Evolutionary conservation across 2,888 invertebrate genomes (phyloP), one percentile per base, ranked within the genome.

Genomic region (Meandrusa payeni): DNA sequence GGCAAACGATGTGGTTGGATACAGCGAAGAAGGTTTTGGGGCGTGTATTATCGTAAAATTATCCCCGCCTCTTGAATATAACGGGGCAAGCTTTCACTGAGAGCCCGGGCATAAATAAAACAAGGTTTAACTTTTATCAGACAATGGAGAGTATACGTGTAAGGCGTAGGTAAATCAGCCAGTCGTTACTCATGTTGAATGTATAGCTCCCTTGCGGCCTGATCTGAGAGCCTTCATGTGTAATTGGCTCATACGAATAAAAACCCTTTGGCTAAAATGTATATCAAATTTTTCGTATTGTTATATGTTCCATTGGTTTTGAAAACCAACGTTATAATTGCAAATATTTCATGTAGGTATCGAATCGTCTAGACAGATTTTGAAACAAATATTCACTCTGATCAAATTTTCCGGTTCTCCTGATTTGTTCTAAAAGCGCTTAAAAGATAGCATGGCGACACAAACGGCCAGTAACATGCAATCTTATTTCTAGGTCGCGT

Each of bases 121-220:
- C 27, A 26, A 27, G 13, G 20, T 36, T 42, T 31, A 23, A 24
- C 7, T 42, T 32, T 42, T 34, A 28, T 29, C 36, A 23, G 20
- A 17, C 11, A 19, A 11, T 17, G 13, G 20, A 37, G 3, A 10
- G 12, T 15, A 12, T 27, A 23, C 12, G 11, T 11, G 24, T 40
- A 24, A n/a, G 11, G 36, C 32, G 32, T 42, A 36, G 19, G 22
- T 48, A 40, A 48, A 45, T 48, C 34, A 42, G 22, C 39, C 32
- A 27, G 38, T 34, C 27, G 45, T 45, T 39, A 48, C 36, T 45
- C 41, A 34, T 20, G 27, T 20, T 33, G 24, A 13, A 45, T 27
- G 31, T 41, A 48, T 28, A 19, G 12, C 38, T 38, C 34, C 41
- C 41, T 5, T 13, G 37, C 12, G 41, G 26, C 24, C 27, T 37